Percentiles rank a stretch among this genome's conserved stretches.
Conservation (phyloP, 30 jellyfish, hydroid and myxozoan genomes). For the Nemopilema nomurai region DNA sequence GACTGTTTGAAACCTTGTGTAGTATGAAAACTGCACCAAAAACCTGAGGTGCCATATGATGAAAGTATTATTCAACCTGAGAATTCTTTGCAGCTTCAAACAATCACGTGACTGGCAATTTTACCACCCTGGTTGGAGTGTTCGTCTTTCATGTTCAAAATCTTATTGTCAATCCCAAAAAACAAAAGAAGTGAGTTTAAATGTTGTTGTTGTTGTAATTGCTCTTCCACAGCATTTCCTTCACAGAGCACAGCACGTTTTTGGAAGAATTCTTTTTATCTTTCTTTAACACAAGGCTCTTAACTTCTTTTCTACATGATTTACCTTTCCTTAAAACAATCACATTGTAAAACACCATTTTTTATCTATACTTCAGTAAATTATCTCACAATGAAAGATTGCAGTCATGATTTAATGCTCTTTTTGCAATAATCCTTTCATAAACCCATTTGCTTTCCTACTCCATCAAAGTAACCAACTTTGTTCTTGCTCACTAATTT, state of each 20-base stretch:
- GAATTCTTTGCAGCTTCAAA: slow-evolving; percentile 42
- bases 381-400: no score
- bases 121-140: slow-evolving; percentile 77
- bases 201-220: background rate
- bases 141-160: slow-evolving; percentile 53
- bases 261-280: background rate
- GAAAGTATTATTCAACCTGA: no score
- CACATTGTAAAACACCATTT: no score
- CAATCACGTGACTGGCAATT: slow-evolving; percentile 77
- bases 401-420: no score
- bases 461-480: background rate
- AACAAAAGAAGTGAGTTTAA: slow-evolving; percentile 14
- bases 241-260: no score
- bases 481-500: background rate
- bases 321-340: no score
- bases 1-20: no score
- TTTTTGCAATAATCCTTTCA: background rate
- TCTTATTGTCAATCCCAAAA: slow-evolving; percentile 37
- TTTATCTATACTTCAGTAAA: no score
- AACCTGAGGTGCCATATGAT: no score
- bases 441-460: no score
- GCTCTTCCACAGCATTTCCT: background rate
- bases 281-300: background rate
- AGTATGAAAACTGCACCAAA: no score
- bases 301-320: background rate